Conservation (phyloP, 2,113 vertebrate species). For the Peucedramus taeniatus region DNA sequence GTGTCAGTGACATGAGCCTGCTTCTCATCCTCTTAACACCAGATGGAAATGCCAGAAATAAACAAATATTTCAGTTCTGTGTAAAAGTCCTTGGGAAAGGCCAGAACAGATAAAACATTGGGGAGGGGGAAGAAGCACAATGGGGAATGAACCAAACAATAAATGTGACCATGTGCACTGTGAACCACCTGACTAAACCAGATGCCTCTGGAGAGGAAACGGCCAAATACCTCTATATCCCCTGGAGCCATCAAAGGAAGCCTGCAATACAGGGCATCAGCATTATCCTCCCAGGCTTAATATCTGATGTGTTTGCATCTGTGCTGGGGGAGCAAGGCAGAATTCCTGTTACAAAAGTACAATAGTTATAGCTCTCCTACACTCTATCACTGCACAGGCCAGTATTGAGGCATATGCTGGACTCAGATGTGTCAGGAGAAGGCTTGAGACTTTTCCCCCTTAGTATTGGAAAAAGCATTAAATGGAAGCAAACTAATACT, state of each 20-base stretch:
- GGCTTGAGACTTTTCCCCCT: background rate
- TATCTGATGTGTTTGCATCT: slow-evolving; percentile 68
- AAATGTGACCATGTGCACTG: slow-evolving; percentile 54
- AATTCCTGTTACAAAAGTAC: slow-evolving; percentile 49
- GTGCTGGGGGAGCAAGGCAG: slow-evolving; percentile 35
- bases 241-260: slow-evolving; percentile 71
- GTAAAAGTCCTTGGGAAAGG: slow-evolving; percentile 52
- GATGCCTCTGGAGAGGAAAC: slow-evolving; percentile 68
- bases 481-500: background rate
- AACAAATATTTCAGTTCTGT: slow-evolving; percentile 48
- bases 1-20: slow-evolving; percentile 39
- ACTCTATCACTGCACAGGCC: background rate
- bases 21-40: slow-evolving; percentile 51
- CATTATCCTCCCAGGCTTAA: slow-evolving; percentile 62
- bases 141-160: slow-evolving; percentile 26
- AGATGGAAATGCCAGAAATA: slow-evolving; percentile 66
- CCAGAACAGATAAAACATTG: slow-evolving; percentile 15
- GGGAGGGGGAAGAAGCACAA: slow-evolving; percentile 11
- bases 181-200: slow-evolving; percentile 66
- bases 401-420: background rate
- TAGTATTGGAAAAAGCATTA: slow-evolving; percentile 30
- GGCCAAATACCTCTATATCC: slow-evolving; percentile 68
- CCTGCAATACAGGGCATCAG: slow-evolving; percentile 67
- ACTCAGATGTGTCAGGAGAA: background rate
- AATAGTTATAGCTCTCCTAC: slow-evolving; percentile 18